phyloP scores from a whole-genome alignment of 2,888 invertebrate species.

The Cephus spinipes region DNA sequence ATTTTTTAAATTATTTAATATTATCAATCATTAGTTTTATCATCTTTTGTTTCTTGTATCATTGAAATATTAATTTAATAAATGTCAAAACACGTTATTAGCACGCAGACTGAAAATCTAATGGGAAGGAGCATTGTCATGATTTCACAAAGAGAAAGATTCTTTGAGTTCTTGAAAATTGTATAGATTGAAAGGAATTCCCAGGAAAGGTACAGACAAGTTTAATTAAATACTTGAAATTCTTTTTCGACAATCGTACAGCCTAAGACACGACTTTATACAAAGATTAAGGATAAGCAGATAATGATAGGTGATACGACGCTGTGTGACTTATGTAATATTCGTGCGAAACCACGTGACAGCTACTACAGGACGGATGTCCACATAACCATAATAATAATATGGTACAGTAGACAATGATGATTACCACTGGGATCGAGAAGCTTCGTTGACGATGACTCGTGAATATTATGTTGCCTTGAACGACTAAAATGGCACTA shows the following conservation, averaged over 20 bases:
- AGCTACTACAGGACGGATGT: background rate
- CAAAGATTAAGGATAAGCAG: background rate
- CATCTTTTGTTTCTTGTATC: background rate
- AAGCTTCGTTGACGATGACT: background rate
- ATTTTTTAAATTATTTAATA: no score
- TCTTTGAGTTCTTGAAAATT: background rate
- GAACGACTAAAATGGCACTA: background rate
- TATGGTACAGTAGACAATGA: background rate
- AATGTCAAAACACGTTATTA: no score
- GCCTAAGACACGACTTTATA: background rate
- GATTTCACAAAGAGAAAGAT: background rate
- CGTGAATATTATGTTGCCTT: background rate
- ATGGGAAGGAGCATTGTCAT: background rate
- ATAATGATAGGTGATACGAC: background rate
- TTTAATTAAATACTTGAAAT: background rate
- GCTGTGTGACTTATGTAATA: background rate
- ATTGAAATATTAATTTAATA: background rate
- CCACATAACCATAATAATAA: background rate
- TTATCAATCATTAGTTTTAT: no score
- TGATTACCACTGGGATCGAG: background rate
- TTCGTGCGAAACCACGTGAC: background rate
- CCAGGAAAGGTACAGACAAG: background rate
- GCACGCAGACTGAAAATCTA: no score
- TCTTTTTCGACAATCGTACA: background rate
- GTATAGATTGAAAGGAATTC: background rate